Base-by-base conservation (phyloP, 2,113 vertebrate genomes). In the Hyperoodon ampullatus region DNA sequence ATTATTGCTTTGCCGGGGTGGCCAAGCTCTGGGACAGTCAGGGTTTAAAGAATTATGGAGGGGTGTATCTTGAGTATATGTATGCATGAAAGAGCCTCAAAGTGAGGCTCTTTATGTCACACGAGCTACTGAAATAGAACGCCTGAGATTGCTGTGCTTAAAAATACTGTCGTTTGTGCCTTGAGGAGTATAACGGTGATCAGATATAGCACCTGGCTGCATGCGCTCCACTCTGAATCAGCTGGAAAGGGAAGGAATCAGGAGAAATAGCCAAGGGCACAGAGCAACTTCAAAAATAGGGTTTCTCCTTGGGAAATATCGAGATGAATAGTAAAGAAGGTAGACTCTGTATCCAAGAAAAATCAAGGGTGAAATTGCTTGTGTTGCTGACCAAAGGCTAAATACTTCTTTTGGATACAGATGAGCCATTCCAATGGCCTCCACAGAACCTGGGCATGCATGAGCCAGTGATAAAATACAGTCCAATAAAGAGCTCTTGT, bases 341-440 rank as follows among this genome's bases (percentile, higher is more conserved):
- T 70, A 23, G 30, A 26, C 2, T 74, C 58, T 66, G 66, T 60
- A 70, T 78, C 58, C 91, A 92, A 92, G 93, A 63, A 97, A 95
- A 95, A 82, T n/a, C 85, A 86, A 93, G 78, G 33, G 39, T 42
- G 21, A 95, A 93, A 55, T 92, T 92, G 53, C 88, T 77, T 35
- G 30, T 72, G 8, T 53, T 96, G 50, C 47, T 61, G 63, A 90
- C 63, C 33, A 66, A 75, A 91, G 58, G 28, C 77, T 58, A 75
- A 94, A 61, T 42, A 24, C 11, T 61, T 80, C 75, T 66, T 63
- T 91, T 91, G 58, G 86, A 91, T 63, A 23, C 44, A 58, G 82
- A 74, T 14, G n/a, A 60, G 77, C 5, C 47, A 72, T 93, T 87
- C 50, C 88, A 88, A 0, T 39, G 85, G 39, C 58, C 47, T 90